Base-by-base conservation (phyloP, 2,797 vertebrate genomes). In the Avahi laniger region DNA sequence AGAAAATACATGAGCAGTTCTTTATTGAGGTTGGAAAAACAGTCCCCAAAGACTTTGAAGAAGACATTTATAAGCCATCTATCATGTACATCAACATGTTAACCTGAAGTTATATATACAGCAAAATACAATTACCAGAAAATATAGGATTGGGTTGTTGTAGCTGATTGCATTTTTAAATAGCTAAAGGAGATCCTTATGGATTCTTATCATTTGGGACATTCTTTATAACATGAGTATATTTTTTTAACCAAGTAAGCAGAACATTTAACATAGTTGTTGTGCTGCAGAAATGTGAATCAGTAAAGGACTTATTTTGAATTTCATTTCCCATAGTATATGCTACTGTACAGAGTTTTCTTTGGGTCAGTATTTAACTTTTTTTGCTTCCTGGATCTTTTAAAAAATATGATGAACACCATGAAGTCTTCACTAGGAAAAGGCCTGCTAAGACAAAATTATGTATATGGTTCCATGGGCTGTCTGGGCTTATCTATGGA, bases 211-310 rank as follows among this genome's bases (percentile, higher is more conserved):
- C 11, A 46, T 94, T 80, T 96, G 59, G 70, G 41, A 78, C 52
- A 80, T 80, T 93, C n/a, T 78, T 95, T 91, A 52, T 89, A 88
- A 35, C 20, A 43, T 20, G 28, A 83, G 0, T 85, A 11, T 90
- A 22, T 75, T 88, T 91, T 86, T 87, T 61, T 93, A 33, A 43
- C 43, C 76, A 84, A 61, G 81, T 90, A 93, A 88, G 50, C 4
- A 87, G 35, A 72, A 38, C 69, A 41, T 10, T 50, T 89, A 91
- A 82, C 17, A 67, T 81, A 96, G 72, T 67, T 95, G 72, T 67
- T 95, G 30, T 96, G 48, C n/a, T 81, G 4, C 26, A 89, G 88
- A 94, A 97, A 73, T 95, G 26, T 82, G 54, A 92, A 61, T 94
- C 61, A 85, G 84, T 93, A 63, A 91, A 89, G n/a, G 30, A 73